Conservation (phyloP, 2,888 invertebrate species). For the Agrochola circellaris region DNA sequence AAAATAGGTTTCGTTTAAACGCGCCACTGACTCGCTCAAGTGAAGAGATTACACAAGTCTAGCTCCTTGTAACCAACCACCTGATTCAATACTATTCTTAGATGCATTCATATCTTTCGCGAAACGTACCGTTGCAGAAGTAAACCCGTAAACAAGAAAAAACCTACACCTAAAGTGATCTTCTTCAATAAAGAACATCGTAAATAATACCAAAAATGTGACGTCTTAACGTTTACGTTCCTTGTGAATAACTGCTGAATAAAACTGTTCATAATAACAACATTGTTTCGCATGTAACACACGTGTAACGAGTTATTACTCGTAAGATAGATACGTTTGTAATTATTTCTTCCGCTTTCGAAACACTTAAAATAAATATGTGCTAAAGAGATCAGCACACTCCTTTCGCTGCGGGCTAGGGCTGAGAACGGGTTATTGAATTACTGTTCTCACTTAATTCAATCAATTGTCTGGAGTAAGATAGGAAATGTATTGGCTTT, state of each 20-base stretch:
- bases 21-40: slow-evolving; percentile 27
- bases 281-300: slow-evolving; percentile 4
- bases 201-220: slow-evolving; percentile 33
- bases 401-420: slow-evolving; percentile 8
- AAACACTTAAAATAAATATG: slow-evolving; percentile 47
- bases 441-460: slow-evolving; percentile 24
- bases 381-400: slow-evolving; percentile 33
- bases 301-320: slow-evolving; percentile 23
- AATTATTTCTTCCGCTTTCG: slow-evolving; percentile 30
- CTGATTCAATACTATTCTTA: slow-evolving; percentile 36
- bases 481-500: slow-evolving; percentile 9
- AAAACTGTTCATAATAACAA: slow-evolving; percentile 30
- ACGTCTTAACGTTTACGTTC: slow-evolving; percentile 27
- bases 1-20: slow-evolving; percentile 26
- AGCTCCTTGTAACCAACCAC: slow-evolving; percentile 27
- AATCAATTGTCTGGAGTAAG: slow-evolving; percentile 22
- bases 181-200: slow-evolving; percentile 20
- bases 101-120: slow-evolving; percentile 4
- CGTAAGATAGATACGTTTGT: slow-evolving; percentile 14
- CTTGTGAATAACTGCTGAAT: slow-evolving; percentile 34
- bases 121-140: background rate
- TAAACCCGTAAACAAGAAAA: slow-evolving; percentile 9
- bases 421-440: slow-evolving; percentile 18
- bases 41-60: slow-evolving; percentile 45
- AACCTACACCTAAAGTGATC: slow-evolving; percentile 6